Base-by-base conservation (phyloP, 2,797 vertebrate genomes). In the Danio albolineatus region DNA sequence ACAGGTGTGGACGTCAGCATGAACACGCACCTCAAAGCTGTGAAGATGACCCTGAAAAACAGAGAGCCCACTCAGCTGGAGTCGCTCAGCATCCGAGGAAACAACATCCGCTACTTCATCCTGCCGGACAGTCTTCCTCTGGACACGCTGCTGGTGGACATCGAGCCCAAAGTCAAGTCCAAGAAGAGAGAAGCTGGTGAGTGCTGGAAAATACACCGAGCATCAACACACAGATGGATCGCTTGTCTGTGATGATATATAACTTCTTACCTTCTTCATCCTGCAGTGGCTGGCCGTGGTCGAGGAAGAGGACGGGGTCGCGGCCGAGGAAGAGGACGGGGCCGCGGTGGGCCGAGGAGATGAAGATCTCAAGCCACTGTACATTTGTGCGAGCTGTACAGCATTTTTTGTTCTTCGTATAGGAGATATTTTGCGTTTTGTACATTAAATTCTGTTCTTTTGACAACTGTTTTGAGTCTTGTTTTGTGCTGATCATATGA, bases 81-180 rank as follows among this genome's bases (percentile, higher is more conserved):
- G 88, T 98, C 96, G 0, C 91, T 99, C 82, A 99, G 98, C 71
- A 99, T 99, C 89, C 95, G 97, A 21, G 98, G 97, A 81, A 99
- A 99, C 90, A 99, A 99, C 74, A 99, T 99, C 86, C 97, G 97
- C 36, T 99, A 99, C 89, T 98, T 99, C 85, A 99, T 99, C 85
- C 94, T 99, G 61, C 98, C 98, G 0, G 98, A 99, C 93, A 99
- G 98, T 86, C 95, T 99, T 86, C 98, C 98, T 0, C 92, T 99
- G 85, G 97, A 99, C 92, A 99, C 97, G 7, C 88, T 99, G 86
- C 94, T 98, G 74, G 97, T 99, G 49, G 97, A 99, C 89, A 98
- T 98, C 2, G 97, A 98, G 85, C 97, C 97, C 8, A 99, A 99
- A 91, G 93, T 98, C 89, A 99, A 99, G 89, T 98, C 97, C 83